A percentile compares a stretch with the other conserved stretches of the same genome.
phyloP scores from a whole-genome alignment of 2,113 vertebrate species.

The Gymnogyps californianus region DNA sequence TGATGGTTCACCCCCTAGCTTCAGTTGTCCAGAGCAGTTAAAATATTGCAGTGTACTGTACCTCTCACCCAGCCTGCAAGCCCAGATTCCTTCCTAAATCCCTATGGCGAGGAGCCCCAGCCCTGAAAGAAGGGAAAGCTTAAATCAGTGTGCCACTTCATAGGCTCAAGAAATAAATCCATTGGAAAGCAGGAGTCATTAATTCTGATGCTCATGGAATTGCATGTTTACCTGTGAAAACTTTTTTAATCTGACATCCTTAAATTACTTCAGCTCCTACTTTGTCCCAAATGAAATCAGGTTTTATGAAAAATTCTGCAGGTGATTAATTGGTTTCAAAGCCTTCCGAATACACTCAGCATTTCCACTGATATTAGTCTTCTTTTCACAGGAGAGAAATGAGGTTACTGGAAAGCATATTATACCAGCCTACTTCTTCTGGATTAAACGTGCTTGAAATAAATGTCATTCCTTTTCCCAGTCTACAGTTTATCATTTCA shows the following conservation, averaged over 20 bases:
- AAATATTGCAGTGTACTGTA: background rate
- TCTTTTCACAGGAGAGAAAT: constrained; percentile 55
- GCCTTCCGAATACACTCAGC: background rate
- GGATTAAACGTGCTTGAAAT: constrained; percentile 40
- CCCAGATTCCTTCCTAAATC: constrained; percentile 28
- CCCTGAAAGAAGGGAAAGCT: background rate
- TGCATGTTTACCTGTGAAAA: constrained; percentile 53
- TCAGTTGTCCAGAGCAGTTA: background rate
- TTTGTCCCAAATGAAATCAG: constrained; percentile 54
- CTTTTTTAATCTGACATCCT: constrained; percentile 48
- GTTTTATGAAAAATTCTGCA: constrained; percentile 40
- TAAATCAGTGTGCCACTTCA: background rate
- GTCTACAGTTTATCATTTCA: background rate
- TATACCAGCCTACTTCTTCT: constrained; percentile 22
- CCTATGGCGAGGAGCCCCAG: background rate
- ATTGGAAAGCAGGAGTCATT: constrained; percentile 23
- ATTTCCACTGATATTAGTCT: constrained; percentile 41
- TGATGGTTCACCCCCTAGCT: background rate
- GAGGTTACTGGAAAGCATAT: constrained; percentile 43
- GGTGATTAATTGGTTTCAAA: constrained; percentile 62
- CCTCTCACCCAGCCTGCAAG: background rate
- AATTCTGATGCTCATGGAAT: constrained; percentile 17
- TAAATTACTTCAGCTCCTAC: constrained; percentile 56
- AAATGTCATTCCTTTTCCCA: constrained; percentile 14
- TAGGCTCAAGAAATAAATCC: background rate